Evolutionary conservation across 2,888 invertebrate species (phyloP).

Genomic region (Pharmacophagus antenor): DNA sequence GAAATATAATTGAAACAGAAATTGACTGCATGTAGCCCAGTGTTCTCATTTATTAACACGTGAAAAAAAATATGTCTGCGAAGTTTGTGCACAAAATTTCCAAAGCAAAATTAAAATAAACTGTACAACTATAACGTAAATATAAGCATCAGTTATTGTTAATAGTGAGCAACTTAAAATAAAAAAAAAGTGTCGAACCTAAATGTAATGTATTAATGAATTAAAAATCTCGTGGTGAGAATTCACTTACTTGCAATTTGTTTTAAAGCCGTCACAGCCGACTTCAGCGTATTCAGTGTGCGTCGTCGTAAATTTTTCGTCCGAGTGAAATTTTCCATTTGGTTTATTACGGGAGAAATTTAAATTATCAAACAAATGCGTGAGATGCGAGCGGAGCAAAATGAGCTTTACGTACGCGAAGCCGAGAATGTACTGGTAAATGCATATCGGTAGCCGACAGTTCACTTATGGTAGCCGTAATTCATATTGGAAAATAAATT

Average conservation of each 20-base stretch:
- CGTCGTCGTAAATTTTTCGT: constrained; percentile 73
- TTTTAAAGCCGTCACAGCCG: constrained; percentile 69
- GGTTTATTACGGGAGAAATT: constrained; percentile 73
- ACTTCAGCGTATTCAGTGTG: constrained; percentile 70
- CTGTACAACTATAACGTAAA: no score
- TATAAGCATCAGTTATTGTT: no score
- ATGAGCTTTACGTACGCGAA: constrained; percentile 63
- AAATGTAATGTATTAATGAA: background rate
- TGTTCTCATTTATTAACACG: no score
- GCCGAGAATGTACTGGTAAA: constrained; percentile 71
- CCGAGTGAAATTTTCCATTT: constrained; percentile 69
- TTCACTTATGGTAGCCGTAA: constrained; percentile 55
- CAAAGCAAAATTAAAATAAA: no score
- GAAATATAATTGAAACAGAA: no score
- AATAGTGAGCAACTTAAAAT: no score
- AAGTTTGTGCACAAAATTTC: no score
- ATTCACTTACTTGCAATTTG: constrained; percentile 74
- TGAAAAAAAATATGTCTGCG: no score
- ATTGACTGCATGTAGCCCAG: no score
- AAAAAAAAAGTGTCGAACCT: no score
- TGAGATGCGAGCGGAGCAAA: constrained; percentile 30
- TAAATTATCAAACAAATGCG: constrained; percentile 2
- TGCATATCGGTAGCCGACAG: constrained; percentile 68
- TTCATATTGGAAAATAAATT: constrained; percentile 55
- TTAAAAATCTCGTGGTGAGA: background rate